Conservation (phyloP, 2,113 vertebrate species). For the Toxotes chatareus region DNA sequence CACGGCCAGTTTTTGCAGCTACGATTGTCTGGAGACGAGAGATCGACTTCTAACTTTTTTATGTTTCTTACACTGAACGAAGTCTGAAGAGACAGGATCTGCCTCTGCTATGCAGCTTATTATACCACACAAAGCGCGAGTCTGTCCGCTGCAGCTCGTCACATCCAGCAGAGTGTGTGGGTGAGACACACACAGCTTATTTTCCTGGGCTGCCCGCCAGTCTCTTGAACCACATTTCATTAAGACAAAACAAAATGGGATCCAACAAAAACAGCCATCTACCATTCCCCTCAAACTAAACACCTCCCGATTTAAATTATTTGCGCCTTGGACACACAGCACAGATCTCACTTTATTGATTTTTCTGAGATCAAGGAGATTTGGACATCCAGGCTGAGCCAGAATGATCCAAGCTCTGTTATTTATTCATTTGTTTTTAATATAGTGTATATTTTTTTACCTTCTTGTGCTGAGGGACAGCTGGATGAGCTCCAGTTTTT, state of each 20-base stretch:
- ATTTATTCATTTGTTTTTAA: neutral
- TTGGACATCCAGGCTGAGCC: neutral
- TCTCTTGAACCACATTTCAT: slow-evolving; percentile 35
- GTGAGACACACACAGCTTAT: neutral
- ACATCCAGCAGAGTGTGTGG: neutral
- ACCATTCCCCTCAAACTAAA: neutral
- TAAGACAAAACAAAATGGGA: slow-evolving; percentile 21
- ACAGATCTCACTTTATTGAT: slow-evolving; percentile 25
- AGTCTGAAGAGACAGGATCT: neutral
- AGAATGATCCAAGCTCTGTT: neutral
- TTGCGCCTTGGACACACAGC: neutral
- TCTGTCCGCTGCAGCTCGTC: slow-evolving; percentile 1
- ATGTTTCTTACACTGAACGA: neutral
- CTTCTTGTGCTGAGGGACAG: neutral
- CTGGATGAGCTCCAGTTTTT: neutral
- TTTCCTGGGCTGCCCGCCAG: slow-evolving; percentile 41
- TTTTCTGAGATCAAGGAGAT: slow-evolving; percentile 25
- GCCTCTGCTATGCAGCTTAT: neutral
- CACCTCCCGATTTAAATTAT: slow-evolving; percentile 30
- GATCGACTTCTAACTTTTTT: too few species aligned
- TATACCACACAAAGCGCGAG: slow-evolving; percentile 2
- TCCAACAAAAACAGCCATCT: slow-evolving; percentile 19
- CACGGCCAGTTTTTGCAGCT: neutral
- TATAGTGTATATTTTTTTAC: neutral
- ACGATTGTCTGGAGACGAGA: neutral